Evolutionary conservation across 2,113 vertebrate genomes (phyloP).

Genomic region (Alligator mississippiensis): DNA sequence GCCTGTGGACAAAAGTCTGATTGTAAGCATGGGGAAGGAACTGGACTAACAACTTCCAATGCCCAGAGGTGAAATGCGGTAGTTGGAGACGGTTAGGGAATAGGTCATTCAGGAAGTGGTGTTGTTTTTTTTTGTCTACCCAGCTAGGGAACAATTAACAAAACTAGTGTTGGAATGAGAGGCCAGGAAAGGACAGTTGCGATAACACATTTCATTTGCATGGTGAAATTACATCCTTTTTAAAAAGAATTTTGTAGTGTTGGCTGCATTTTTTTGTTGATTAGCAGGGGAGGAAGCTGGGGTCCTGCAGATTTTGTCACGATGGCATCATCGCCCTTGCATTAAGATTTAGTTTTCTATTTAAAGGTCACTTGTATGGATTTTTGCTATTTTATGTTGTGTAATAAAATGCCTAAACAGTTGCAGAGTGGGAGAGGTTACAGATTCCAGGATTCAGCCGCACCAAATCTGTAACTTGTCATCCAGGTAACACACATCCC

Average conservation of each 20-base stretch:
- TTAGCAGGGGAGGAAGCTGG: background rate
- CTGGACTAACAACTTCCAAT: background rate
- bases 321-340: background rate
- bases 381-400: background rate
- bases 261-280: background rate
- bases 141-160: background rate
- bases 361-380: background rate
- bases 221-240: background rate
- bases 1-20: background rate
- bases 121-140: background rate
- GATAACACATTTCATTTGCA: background rate
- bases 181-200: background rate
- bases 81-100: background rate
- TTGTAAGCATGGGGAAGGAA: background rate
- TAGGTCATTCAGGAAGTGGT: background rate
- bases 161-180: background rate
- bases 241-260: background rate
- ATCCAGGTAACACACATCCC: accelerated
- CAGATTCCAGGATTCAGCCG: background rate
- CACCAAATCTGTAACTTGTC: background rate
- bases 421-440: background rate
- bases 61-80: background rate
- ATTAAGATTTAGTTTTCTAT: background rate
- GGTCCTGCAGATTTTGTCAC: background rate
- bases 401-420: background rate